Evolutionary conservation across 2,113 vertebrate genomes (phyloP).

Genomic region (Lophius piscatorius): DNA sequence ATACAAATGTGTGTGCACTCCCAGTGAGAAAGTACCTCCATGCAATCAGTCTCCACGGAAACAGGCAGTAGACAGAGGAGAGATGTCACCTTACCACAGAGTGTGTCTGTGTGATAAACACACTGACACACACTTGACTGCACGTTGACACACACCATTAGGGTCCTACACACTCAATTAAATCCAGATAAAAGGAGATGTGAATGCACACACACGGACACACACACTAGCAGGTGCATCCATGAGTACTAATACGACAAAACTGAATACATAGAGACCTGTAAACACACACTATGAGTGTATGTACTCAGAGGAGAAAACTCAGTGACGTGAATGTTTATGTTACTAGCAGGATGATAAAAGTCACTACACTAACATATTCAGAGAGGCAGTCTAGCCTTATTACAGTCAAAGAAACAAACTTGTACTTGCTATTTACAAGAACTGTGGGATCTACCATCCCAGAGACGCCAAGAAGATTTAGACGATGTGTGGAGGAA

Average conservation of each 20-base stretch:
- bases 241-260: constrained; percentile 36
- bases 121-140: constrained; percentile 55
- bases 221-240: constrained; percentile 50
- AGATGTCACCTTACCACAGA: constrained; percentile 58
- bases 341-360: constrained; percentile 31
- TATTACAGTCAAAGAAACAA: constrained; percentile 39
- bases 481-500: constrained; percentile 33
- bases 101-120: too few relatives aligned
- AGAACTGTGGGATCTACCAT: constrained; percentile 41
- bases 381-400: constrained; percentile 20
- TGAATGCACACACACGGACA: constrained; percentile 21
- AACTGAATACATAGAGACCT: constrained; percentile 11
- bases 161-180: constrained; percentile 70
- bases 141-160: constrained; percentile 68
- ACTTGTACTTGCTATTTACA: constrained; percentile 53
- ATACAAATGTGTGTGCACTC: constrained; percentile 31
- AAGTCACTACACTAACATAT: constrained; percentile 30
- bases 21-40: constrained; percentile 58
- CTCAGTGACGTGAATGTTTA: constrained; percentile 40
- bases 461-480: constrained; percentile 42
- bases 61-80: constrained; percentile 64
- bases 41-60: constrained; percentile 79
- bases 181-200: constrained; percentile 56
- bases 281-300: constrained; percentile 23
- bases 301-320: constrained; percentile 27